Percentiles rank a stretch among this genome's conserved stretches.
These are phyloP conservation scores for Aptenodytes forsteri DNA, from an alignment of 2,113 vertebrate species.

Conservation along the genomic window DNA sequence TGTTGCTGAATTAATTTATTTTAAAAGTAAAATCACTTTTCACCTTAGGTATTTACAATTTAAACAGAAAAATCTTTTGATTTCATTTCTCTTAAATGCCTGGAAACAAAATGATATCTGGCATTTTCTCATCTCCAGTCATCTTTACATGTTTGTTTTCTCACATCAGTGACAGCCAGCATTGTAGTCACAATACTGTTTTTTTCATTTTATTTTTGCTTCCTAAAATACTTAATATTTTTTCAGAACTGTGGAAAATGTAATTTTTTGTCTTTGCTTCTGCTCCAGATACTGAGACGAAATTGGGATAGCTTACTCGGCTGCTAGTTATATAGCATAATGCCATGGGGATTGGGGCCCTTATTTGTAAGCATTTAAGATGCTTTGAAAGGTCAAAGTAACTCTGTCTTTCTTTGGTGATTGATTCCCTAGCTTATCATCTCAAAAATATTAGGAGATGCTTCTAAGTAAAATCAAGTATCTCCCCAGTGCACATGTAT, in stretches of 20 bases:
- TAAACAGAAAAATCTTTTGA: neutral
- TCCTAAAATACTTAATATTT: neutral
- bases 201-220: neutral
- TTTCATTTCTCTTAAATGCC: neutral
- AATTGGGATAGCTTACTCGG: neutral
- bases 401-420: neutral
- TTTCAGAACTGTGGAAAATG: neutral
- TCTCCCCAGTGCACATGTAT: neutral
- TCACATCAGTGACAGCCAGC: neutral
- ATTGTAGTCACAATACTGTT: neutral
- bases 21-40: neutral
- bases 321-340: neutral
- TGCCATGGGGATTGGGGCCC: neutral
- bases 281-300: neutral
- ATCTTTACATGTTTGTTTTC: neutral
- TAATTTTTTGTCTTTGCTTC: neutral
- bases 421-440: neutral
- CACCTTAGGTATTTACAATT: neutral
- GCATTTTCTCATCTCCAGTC: neutral
- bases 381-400: neutral
- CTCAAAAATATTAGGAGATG: neutral
- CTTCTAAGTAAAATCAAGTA: neutral
- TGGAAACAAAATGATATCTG: neutral
- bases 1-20: neutral
- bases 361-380: neutral